Evolutionary conservation across 2,797 vertebrate species (phyloP).

Genomic region (Siniperca undulata): DNA sequence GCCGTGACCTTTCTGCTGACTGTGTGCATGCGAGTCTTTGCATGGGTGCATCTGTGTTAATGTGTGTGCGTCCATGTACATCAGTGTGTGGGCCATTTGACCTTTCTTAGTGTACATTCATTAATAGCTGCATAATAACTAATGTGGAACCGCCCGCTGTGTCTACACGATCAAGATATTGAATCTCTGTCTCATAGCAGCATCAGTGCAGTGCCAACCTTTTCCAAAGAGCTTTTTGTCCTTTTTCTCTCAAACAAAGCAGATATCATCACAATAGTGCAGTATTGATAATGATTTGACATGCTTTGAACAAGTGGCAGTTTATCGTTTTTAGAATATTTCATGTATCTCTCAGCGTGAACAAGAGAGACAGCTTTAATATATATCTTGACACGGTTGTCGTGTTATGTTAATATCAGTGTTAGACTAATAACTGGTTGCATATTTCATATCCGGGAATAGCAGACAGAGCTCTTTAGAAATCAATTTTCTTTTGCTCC

Average conservation of each 20-base stretch:
- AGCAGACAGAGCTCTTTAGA: conserved; percentile 76
- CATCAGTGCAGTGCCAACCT: conserved; percentile 21
- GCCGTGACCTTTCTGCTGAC: conserved; percentile 74
- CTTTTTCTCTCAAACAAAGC: conserved; percentile 46
- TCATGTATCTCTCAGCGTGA: conserved; percentile 32
- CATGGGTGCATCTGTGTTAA: conserved; percentile 47
- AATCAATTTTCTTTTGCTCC: conserved; percentile 82
- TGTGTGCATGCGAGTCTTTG: conserved; percentile 56
- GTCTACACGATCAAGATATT: conserved; percentile 52
- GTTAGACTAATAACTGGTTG: conserved; percentile 72
- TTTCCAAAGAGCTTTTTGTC: conserved; percentile 23
- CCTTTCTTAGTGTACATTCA: conserved; percentile 68
- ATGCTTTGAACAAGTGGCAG: conserved; percentile 47
- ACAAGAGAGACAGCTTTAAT: conserved; percentile 67
- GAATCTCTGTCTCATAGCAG: conserved; percentile 39
- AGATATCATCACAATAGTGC: conserved; percentile 45
- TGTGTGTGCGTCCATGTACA: conserved; percentile 25
- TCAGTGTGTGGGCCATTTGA: conserved; percentile 58
- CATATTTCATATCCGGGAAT: conserved; percentile 74
- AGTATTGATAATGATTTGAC: conserved; percentile 44
- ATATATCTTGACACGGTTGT: conserved; percentile 70
- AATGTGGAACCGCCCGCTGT: conserved; percentile 34
- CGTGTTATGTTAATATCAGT: conserved; percentile 75
- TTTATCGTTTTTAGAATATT: conserved; percentile 48
- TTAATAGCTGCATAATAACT: conserved; percentile 69